Percentiles rank a stretch among this genome's conserved stretches.
phyloP scores from a whole-genome alignment of 2,113 vertebrate genomes.

The Chelonoidis abingdonii region DNA sequence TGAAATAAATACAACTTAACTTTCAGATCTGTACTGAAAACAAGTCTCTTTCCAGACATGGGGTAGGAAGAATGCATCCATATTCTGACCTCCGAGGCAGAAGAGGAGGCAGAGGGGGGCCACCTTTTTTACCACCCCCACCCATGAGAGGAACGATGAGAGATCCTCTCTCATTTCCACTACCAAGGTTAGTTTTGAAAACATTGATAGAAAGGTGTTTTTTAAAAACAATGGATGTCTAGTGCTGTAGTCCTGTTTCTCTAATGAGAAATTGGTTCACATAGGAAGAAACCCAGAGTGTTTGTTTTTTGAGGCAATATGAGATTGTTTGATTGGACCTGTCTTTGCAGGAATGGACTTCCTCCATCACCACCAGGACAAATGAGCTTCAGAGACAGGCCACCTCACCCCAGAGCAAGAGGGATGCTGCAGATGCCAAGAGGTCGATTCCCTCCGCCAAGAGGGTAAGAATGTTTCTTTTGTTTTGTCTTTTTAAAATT shows the following conservation, averaged over 20 bases:
- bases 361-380: constrained; percentile 71
- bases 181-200: constrained; percentile 1
- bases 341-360: constrained; percentile 62
- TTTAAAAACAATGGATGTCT: not conserved
- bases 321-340: not conserved
- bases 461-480: constrained; percentile 77
- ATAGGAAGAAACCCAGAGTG: not conserved
- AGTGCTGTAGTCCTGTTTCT: not conserved
- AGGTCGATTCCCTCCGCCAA: constrained; percentile 66
- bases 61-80: constrained; percentile 79
- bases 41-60: constrained; percentile 62
- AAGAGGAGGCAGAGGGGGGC: constrained; percentile 64
- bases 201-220: not conserved
- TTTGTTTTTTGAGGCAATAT: not conserved
- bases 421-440: constrained; percentile 69
- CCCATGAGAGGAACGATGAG: constrained; percentile 64
- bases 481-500: not conserved
- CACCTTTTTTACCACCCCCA: constrained; percentile 55
- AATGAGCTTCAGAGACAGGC: constrained; percentile 77
- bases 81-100: constrained; percentile 77
- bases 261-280: not conserved
- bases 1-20: not conserved
- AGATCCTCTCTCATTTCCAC: constrained; percentile 70
- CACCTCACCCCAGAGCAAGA: constrained; percentile 68
- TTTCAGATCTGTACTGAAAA: not conserved